phyloP scores from a whole-genome alignment of 1,140 invertebrate species.

The Diploscapter pachys region DNA sequence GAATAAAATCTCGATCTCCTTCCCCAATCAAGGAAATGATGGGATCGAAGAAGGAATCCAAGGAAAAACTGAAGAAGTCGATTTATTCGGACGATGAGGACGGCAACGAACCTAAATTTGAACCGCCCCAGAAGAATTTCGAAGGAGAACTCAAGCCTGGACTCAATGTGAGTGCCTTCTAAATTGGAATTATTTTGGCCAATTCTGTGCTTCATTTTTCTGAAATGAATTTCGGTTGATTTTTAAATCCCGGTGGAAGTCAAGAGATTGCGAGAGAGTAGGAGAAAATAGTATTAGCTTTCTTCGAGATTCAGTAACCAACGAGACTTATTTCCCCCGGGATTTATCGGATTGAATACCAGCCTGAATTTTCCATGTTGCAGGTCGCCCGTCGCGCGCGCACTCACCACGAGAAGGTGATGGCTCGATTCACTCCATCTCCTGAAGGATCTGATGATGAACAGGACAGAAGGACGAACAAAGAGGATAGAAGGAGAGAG shows the following conservation, averaged over 20 bases:
- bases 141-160: slow-evolving; percentile 36
- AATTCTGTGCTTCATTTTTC: no score
- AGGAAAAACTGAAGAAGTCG: slow-evolving; percentile 37
- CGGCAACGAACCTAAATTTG: background rate
- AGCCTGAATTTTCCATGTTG: no score
- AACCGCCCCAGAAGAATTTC: slow-evolving; percentile 28
- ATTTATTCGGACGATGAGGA: slow-evolving; percentile 36
- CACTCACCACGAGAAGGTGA: no score
- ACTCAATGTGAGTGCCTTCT: slow-evolving; percentile 8
- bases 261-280: no score
- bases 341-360: no score
- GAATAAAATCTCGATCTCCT: background rate
- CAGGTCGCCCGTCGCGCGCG: no score
- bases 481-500: background rate
- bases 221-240: no score
- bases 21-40: slow-evolving; percentile 8
- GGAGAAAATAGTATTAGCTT: no score
- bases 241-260: no score
- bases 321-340: no score
- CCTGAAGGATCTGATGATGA: slow-evolving; percentile 24
- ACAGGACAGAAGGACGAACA: slow-evolving; percentile 1
- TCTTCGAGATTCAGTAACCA: no score
- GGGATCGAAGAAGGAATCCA: slow-evolving; percentile 16
- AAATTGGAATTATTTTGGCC: no score
- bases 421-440: slow-evolving; percentile 17